These are phyloP conservation scores for Rana temporaria DNA, from an alignment of 2,113 vertebrate species.

Conservation along the genomic window DNA sequence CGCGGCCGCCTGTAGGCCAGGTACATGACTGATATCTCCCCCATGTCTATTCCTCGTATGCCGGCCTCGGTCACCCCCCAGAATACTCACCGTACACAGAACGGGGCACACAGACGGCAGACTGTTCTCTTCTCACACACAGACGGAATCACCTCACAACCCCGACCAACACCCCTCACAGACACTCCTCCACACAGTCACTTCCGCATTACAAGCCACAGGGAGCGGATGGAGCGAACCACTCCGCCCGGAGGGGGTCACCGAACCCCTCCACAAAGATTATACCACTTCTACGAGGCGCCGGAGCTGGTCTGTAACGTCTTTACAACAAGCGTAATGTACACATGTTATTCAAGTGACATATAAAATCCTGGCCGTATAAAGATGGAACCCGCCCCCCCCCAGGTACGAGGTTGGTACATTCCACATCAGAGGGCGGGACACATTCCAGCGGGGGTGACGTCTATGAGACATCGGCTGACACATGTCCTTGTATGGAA, in stretches of 20 bases:
- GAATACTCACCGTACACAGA: slow-evolving; percentile 23
- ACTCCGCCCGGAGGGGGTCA: neutral
- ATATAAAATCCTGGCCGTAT: too few relatives aligned
- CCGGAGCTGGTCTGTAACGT: neutral
- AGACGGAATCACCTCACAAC: slow-evolving; percentile 14
- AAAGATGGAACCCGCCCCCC: too few relatives aligned
- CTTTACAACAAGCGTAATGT: neutral
- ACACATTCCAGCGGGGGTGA: slow-evolving; percentile 24
- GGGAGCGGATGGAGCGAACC: slow-evolving; percentile 32
- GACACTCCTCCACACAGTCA: slow-evolving; percentile 23
- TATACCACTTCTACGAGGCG: too few relatives aligned
- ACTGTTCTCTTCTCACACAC: neutral
- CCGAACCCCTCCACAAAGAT: neutral
- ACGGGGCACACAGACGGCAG: neutral
- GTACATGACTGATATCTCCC: neutral
- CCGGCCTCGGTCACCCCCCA: neutral
- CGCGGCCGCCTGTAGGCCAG: slow-evolving; percentile 8
- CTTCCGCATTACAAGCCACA: slow-evolving; percentile 46
- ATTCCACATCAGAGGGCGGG: neutral
- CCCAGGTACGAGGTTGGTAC: neutral
- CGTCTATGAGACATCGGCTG: slow-evolving; percentile 23
- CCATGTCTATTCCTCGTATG: too few relatives aligned
- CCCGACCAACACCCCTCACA: slow-evolving; percentile 45
- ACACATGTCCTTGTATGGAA: slow-evolving; percentile 54
- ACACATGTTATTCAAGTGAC: neutral